Percentiles rank a stretch among this genome's conserved stretches.
These are phyloP conservation scores for Calycopis cecrops DNA, from an alignment of 1,140 invertebrate genomes.

Conservation along the genomic window DNA sequence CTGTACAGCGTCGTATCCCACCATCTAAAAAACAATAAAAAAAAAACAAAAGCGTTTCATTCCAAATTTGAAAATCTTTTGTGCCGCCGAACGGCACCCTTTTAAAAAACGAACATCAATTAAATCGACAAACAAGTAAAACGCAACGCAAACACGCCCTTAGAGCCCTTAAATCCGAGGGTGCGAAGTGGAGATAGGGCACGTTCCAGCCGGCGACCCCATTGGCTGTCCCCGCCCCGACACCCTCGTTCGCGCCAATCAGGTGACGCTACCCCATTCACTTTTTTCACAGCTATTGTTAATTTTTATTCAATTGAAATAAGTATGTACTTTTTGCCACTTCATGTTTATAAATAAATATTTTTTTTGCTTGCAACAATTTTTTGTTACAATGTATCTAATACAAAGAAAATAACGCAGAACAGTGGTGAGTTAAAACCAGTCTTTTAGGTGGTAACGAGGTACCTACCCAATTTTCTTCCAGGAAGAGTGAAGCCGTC, in stretches of 20 bases:
- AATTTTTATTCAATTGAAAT: background rate
- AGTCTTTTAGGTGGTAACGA: too few species aligned
- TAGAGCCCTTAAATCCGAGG: conserved; percentile 44
- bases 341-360: too few species aligned
- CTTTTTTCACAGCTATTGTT: conserved; percentile 25
- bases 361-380: too few species aligned
- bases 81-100: conserved; percentile 15
- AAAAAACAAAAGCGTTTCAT: background rate
- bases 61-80: conserved; percentile 5
- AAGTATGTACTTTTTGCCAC: too few species aligned
- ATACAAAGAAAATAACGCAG: too few species aligned
- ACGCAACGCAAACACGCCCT: conserved; percentile 56
- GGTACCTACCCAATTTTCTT: too few species aligned
- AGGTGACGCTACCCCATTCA: conserved; percentile 28
- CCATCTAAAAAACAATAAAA: background rate
- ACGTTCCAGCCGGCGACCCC: conserved; percentile 34
- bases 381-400: too few species aligned
- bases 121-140: conserved; percentile 62
- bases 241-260: conserved; percentile 44
- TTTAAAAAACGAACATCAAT: conserved; percentile 58
- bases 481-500: too few species aligned
- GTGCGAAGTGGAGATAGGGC: conserved; percentile 47
- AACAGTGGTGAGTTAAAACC: too few species aligned
- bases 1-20: too few species aligned
- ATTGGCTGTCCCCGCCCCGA: conserved; percentile 37